Evolutionary conservation across 2,888 invertebrate species (phyloP), one percentile per base, ranked within the genome.

Genomic region (Germaria angustata): DNA sequence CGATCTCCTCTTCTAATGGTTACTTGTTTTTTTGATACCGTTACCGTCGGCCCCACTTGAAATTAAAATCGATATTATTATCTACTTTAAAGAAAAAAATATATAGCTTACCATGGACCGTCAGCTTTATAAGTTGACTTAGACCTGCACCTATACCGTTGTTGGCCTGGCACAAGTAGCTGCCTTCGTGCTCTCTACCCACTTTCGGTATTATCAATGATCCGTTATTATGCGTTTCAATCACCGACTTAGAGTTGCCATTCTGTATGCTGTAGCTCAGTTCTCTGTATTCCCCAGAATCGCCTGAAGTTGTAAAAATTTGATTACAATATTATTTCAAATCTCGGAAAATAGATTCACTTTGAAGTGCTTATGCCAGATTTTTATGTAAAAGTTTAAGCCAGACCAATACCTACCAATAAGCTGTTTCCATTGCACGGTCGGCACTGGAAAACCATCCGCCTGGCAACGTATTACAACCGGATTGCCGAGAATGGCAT

Each of bases 401-500:
- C 0, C 11, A 55, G 32, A 24, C 87, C 20, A n/a, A 32, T 32
- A 86, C 89, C 86, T 89, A 93, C 93, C 93, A 87, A 92, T 92
- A 63, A 92, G 92, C 87, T 92, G 92, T 86, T 92, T 93, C 92
- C 93, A 93, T 84, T 92, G 92, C 71, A 93, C 90, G 17, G 90
- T 89, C 8, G 96, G 96, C 24, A 92, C 89, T 0, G 96, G 96
- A 87, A 95, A 95, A 41, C 96, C 96, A 66, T 94, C 94, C 9
- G 95, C 95, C 88, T 94, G 93, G 88, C 96, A 96, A 85, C 94
- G 93, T 84, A 96, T 91, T 5, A 93, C 92, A 73, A 95, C 92
- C 2, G 93, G 91, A 87, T 95, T 94, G 36, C 95, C 96, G 65
- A 95, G 93, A 85, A 95, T 92, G 57, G 95, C 94, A 71, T 94